Base-by-base conservation (phyloP, 2,797 vertebrate species). In the Pangasius larnaudii region DNA sequence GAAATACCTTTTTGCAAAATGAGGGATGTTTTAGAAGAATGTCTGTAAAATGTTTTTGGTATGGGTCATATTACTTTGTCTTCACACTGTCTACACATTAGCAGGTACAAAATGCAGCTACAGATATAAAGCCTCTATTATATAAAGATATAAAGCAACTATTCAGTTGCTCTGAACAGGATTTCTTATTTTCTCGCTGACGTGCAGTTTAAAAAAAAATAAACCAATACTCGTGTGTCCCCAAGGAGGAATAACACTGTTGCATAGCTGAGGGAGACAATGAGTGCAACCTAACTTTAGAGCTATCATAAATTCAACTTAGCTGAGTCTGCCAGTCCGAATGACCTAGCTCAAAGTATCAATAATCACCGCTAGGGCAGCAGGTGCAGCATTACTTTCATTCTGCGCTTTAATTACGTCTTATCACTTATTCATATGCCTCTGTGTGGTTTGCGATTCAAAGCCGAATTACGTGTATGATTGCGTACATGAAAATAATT, bases 271-370 rank as follows among this genome's bases (percentile, higher is more conserved):
- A 86, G 46, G 27, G 78, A 90, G 89, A 88, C 61, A 63, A 87
- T 74, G 87, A 78, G 82, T 51, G n/a, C 59, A 77, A 83, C 85
- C 89, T 88, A 85, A 86, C 82, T 85, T 89, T 84, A 88, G 71
- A 87, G 74, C 71, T 22, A 82, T 81, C 89, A 90, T 91, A 90
- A 91, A 88, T 90, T 86, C 83, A 88, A 84, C 71, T 91, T 91
- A 89, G 85, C 77, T 0, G 81, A 88, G 36, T 88, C 86, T 74
- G 80, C 80, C 88, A 16, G 74, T 53, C n/a, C n/a, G 42, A 89
- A 85, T 84, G 85, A 88, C 87, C 87, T 46, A 33, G 78, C 85
- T 88, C 83, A 79, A 88, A 46, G 82, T 46, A 86, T 84, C 89
- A 88, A 80, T 87, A 91, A 91, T 88, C 89, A 88, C 71, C 72